phyloP scores from a whole-genome alignment of 2,797 vertebrate genomes.

The Avahi laniger region DNA sequence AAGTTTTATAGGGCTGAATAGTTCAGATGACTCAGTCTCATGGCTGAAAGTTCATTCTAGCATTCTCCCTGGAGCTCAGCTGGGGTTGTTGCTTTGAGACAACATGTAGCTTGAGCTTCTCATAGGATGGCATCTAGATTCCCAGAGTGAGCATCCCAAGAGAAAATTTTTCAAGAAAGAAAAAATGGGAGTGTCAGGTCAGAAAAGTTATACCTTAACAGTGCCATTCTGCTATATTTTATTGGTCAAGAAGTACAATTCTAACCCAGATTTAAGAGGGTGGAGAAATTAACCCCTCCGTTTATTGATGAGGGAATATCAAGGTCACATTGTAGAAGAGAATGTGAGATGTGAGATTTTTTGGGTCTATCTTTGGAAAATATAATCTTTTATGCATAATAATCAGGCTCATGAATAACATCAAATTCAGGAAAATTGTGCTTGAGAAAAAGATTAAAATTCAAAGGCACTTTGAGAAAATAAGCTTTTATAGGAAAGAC shows the following conservation, averaged over 20 bases:
- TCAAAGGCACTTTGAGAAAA: slow-evolving; percentile 21
- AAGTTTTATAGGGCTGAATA: background rate
- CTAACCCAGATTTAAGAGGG: background rate
- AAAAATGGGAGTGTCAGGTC: background rate
- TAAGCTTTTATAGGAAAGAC: background rate
- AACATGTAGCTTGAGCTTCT: background rate
- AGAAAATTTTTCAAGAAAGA: background rate
- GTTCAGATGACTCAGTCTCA: background rate
- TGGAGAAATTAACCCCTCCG: background rate
- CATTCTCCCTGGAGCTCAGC: background rate
- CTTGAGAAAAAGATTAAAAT: slow-evolving; percentile 30
- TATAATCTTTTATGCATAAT: background rate
- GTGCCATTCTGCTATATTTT: background rate
- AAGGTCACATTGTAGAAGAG: background rate
- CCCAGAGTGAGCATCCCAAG: background rate
- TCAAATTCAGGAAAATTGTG: slow-evolving; percentile 35
- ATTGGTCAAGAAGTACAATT: background rate
- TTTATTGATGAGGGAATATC: background rate
- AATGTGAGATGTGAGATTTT: background rate
- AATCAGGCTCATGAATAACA: background rate
- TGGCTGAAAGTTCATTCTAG: background rate
- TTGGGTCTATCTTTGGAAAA: background rate
- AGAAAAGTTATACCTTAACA: background rate
- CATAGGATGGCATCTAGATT: background rate
- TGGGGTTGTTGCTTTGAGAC: background rate